Evolutionary conservation across 2,888 invertebrate genomes (phyloP).

Genomic region (Notodromas monacha): DNA sequence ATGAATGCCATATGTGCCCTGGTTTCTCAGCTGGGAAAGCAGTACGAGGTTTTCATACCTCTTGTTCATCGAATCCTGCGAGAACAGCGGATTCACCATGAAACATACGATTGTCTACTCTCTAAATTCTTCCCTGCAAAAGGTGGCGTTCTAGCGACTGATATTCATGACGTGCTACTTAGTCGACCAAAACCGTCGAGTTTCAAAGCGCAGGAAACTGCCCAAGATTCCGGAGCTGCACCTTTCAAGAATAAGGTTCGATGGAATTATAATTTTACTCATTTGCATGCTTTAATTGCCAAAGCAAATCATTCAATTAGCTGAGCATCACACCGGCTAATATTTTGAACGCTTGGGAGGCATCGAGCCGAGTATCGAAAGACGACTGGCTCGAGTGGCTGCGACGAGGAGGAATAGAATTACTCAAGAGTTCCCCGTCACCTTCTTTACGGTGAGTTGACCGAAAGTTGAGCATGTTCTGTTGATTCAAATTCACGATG

Average conservation of each 20-base stretch:
- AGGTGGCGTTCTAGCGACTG: too few relatives aligned
- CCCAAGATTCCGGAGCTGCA: too few relatives aligned
- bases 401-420: constrained; percentile 54
- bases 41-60: constrained; percentile 68
- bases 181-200: too few relatives aligned
- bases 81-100: constrained; percentile 43
- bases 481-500: too few relatives aligned
- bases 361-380: constrained; percentile 61
- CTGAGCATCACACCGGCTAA: constrained; percentile 48
- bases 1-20: constrained; percentile 71
- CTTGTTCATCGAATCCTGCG: constrained; percentile 49
- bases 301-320: constrained; percentile 15
- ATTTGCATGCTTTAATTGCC: too few relatives aligned
- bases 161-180: too few relatives aligned
- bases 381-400: constrained; percentile 99
- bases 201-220: too few relatives aligned
- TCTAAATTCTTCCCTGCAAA: too few relatives aligned
- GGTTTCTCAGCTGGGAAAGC: constrained; percentile 53
- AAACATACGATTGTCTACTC: constrained; percentile 37
- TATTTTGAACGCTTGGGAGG: constrained; percentile 66
- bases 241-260: too few relatives aligned
- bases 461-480: neutral
- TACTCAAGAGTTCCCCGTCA: constrained; percentile 77
- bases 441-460: constrained; percentile 35
- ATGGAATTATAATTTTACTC: too few relatives aligned